phyloP scores from a whole-genome alignment of 2,888 invertebrate species.

The Monopis laevigella region DNA sequence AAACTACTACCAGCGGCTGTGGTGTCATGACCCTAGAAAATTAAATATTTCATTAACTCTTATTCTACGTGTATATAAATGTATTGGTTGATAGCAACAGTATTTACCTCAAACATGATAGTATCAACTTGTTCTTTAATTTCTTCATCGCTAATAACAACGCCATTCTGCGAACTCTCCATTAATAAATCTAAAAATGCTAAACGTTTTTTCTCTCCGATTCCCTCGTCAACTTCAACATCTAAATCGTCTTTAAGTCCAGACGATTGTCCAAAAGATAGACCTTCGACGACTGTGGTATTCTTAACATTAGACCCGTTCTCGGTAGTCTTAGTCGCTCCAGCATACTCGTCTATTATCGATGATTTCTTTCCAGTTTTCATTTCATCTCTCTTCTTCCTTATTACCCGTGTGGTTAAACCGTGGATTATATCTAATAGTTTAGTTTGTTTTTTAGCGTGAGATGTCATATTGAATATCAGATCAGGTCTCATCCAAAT shows the following conservation, averaged over 20 bases:
- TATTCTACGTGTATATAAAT: neutral
- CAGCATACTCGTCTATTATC: conserved; percentile 31
- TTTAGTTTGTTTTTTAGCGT: conserved; percentile 78
- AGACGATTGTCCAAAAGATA: conserved; percentile 76
- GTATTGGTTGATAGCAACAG: neutral
- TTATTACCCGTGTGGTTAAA: conserved; percentile 73
- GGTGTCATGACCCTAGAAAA: conserved; percentile 77
- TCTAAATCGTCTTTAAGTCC: conserved; percentile 84
- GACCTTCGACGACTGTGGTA: conserved; percentile 67
- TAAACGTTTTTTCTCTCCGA: conserved; percentile 82
- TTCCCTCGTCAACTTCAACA: conserved; percentile 78
- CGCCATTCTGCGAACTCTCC: conserved; percentile 79
- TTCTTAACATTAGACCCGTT: conserved; percentile 27
- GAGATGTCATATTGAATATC: conserved; percentile 78
- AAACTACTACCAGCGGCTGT: conserved; percentile 85
- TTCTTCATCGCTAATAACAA: conserved; percentile 77
- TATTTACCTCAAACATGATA: conserved; percentile 83
- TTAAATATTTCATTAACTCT: conserved; percentile 2
- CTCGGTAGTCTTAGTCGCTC: conserved; percentile 21
- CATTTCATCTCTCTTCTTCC: conserved; percentile 80
- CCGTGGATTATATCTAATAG: conserved; percentile 81
- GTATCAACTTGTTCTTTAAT: conserved; percentile 87
- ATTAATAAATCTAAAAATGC: conserved; percentile 90
- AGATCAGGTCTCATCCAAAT: conserved; percentile 81
- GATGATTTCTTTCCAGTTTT: conserved; percentile 67